phyloP scores from a whole-genome alignment of 2,888 invertebrate species.

The Icerya purchasi region DNA sequence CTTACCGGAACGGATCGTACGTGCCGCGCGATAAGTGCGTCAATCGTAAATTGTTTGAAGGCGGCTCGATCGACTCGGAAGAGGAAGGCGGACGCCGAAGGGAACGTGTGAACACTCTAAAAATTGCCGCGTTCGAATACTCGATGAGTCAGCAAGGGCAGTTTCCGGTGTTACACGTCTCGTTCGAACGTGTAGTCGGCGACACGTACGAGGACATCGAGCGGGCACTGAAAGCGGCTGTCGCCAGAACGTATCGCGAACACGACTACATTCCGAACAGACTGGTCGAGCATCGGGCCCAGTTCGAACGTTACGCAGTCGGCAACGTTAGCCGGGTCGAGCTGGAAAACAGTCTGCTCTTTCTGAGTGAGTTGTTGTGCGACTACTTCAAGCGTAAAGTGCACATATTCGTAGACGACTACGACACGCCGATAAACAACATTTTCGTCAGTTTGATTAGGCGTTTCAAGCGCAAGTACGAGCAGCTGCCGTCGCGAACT shows the following conservation, averaged over 20 bases:
- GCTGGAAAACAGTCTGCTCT: neutral
- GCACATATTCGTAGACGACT: neutral
- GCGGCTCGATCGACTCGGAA: neutral
- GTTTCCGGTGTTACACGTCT: neutral
- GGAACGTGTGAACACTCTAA: neutral
- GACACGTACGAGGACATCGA: neutral
- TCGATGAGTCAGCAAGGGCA: neutral
- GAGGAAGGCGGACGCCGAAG: neutral
- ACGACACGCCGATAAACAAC: neutral
- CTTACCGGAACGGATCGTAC: neutral
- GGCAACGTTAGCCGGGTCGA: neutral
- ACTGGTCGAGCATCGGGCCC: neutral
- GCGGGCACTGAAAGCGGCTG: neutral
- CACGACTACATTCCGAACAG: neutral
- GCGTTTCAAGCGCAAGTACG: neutral
- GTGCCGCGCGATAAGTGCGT: neutral
- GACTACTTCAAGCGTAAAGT: neutral
- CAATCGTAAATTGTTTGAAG: neutral
- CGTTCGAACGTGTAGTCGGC: neutral
- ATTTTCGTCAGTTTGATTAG: neutral
- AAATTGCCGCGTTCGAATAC: neutral
- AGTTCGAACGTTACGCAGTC: neutral
- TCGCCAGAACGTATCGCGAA: neutral
- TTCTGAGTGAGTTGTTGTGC: neutral
- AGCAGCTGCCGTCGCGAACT: no score